Evolutionary conservation across 2,888 invertebrate species (phyloP), one percentile per base, ranked within the genome.

Genomic region (Norana najaformis): DNA sequence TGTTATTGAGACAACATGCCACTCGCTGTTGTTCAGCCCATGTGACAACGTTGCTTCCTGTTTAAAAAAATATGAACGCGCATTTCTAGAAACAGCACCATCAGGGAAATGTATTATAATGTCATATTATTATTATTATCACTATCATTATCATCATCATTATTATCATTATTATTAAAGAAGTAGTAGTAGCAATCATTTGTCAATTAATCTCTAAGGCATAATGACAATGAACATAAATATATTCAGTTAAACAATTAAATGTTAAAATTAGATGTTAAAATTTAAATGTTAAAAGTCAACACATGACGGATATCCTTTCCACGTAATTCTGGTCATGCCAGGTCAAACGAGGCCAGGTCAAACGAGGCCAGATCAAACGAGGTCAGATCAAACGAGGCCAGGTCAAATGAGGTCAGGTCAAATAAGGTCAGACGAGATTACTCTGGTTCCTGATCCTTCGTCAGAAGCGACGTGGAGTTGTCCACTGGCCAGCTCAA

Each of bases 401-500:
- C 14, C 39, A 39, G 39, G 39, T 39, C 39, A 39, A 41, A 47
- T 47, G 47, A 47, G 69, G 69, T n/a, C 69, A 69, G 8, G 69
- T n/a, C 30, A 69, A 69, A 69, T 69, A 3, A 69, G 1, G 18
- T 47, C n/a, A 11, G 14, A 30, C 11, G 1, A n/a, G 37, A 36
- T 85, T 36, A 89, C 90, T 83, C 89, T 34, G 2, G 47, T n/a
- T 23, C 91, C 90, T 20, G 88, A 89, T 30, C 94, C 94, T n/a
- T 93, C 93, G 91, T 94, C 93, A 88, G 93, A 93, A 20, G 92
- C 92, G 88, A 94, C 91, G 39, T 93, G 92, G 30, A 94, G 91
- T 41, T 91, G 90, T 23, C 94, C 94, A 90, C 93, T 92, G 88
- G 93, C 92, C 37, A 95, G 35, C 82, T 91, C 91, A 5, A 89